These are phyloP conservation scores for Cheilosia soror DNA, from an alignment of 2,888 invertebrate species.

Conservation along the genomic window DNA sequence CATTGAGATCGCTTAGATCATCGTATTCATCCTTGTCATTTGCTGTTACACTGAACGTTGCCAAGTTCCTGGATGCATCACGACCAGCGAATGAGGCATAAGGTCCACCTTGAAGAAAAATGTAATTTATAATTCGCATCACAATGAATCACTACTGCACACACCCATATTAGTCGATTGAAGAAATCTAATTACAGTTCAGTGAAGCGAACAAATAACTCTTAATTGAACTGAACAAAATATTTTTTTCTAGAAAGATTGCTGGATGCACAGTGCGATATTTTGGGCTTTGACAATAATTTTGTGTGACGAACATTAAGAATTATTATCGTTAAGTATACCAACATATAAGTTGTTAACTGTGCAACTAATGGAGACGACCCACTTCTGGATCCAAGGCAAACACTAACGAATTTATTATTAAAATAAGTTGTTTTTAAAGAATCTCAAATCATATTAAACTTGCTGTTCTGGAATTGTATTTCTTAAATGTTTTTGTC, in stretches of 20 bases:
- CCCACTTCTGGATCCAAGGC: no score
- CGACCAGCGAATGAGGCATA: slow-evolving; percentile 97
- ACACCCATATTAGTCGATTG: slow-evolving; percentile 12
- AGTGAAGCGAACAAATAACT: slow-evolving; percentile 49
- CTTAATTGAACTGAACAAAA: background rate
- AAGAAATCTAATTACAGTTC: slow-evolving; percentile 24
- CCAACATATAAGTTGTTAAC: no score
- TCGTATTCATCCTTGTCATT: slow-evolving; percentile 94
- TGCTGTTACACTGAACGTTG: slow-evolving; percentile 94
- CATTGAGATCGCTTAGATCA: slow-evolving; percentile 96
- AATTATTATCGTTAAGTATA: no score
- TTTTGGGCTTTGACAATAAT: no score
- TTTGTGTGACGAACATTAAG: no score
- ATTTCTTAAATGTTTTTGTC: no score
- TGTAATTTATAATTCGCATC: background rate
- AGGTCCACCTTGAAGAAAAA: slow-evolving; percentile 89
- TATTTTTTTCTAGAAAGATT: background rate
- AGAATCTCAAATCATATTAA: no score
- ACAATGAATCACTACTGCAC: slow-evolving; percentile 4
- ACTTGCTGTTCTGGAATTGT: no score
- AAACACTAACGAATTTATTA: no score
- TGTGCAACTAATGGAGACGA: no score
- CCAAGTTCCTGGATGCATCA: slow-evolving; percentile 97
- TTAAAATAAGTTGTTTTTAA: no score
- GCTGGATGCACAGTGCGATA: background rate